Base-by-base conservation (phyloP, 2,888 invertebrate genomes). In the Rhagonycha fulva region DNA sequence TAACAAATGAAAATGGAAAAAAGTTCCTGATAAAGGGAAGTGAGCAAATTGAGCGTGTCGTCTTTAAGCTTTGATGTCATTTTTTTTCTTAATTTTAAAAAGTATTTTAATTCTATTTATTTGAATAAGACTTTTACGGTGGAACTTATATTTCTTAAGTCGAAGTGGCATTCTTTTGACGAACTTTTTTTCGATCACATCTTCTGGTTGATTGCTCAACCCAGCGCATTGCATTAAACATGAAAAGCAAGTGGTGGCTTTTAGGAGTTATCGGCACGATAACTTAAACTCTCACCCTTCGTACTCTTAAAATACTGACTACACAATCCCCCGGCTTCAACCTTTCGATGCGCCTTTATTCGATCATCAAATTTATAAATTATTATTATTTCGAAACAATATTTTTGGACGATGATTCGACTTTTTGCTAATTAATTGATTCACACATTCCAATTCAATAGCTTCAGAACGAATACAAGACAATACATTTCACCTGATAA, bases 161-260 rank as follows among this genome's bases (percentile, higher is more conserved):
- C 24, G 26, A 28, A 62, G 74, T 70, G 66, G 70, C 74, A 81
- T 80, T 81, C 82, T 79, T 71, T 71, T 74, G 71, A 76, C 74
- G 76, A 80, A 79, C 79, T 76, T 76, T 78, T 71, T 69, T 71
- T 66, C 74, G 68, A 75, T 72, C 76, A 75, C 81, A 76, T 84
- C 84, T 84, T 84, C 83, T 82, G 81, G 84, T 74, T 83, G 85
- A 84, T 83, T 83, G 84, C 82, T 82, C 81, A 79, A 82, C 78
- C 84, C 81, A 79, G 78, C 81, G 83, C 84, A 83, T 84, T 86
- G 86, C 86, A 86, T 86, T 86, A 86, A 85, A 87, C 86, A 87
- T 86, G 86, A 86, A 86, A 85, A 85, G 85, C 83, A 84, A 84
- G 82, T 82, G 83, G 81, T 80, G 80, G 85, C 86, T 86, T 86